Conservation (phyloP, 2,797 vertebrate species). For the Sebastes taczanowskii region DNA sequence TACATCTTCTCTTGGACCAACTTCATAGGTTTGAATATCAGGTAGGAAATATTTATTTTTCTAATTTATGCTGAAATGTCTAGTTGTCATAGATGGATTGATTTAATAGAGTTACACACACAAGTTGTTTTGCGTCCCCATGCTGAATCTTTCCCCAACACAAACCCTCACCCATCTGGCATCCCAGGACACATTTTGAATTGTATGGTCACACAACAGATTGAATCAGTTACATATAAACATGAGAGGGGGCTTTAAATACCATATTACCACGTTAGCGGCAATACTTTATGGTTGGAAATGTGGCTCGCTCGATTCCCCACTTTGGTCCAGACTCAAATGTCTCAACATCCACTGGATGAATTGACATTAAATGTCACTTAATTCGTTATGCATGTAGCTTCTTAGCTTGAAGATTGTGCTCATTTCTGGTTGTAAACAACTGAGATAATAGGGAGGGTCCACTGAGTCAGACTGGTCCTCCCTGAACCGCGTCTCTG, state of each 20-base stretch:
- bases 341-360: too few relatives aligned
- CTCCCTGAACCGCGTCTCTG: background rate
- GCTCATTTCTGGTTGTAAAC: background rate
- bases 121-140: background rate
- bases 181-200: background rate
- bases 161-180: background rate
- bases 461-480: background rate
- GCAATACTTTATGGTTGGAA: too few relatives aligned
- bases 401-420: too few relatives aligned
- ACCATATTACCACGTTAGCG: background rate
- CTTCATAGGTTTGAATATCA: constrained; percentile 98
- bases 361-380: background rate
- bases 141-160: background rate
- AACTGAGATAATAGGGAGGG: too few relatives aligned
- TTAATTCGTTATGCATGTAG: background rate
- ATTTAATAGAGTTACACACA: background rate
- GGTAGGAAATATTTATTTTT: constrained; percentile 75
- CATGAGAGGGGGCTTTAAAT: background rate
- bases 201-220: background rate
- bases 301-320: background rate
- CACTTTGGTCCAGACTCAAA: background rate
- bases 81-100: background rate
- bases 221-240: background rate
- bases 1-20: constrained; percentile 99
- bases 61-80: background rate